Base-by-base conservation (phyloP, 2,113 vertebrate genomes). In the Maccullochella peelii region DNA sequence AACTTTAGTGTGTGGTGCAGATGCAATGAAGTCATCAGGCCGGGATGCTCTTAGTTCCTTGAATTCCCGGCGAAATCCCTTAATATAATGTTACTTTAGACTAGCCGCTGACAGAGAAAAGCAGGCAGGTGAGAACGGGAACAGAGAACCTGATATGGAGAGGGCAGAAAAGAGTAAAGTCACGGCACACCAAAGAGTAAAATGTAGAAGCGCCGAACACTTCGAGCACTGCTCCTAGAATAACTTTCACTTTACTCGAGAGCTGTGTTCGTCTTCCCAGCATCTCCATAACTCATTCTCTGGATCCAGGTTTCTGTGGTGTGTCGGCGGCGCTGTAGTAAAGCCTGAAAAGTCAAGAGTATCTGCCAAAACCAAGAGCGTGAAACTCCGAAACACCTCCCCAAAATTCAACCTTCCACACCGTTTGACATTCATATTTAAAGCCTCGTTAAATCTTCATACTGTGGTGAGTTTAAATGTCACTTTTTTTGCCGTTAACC, bases 381-480 rank as follows among this genome's bases (percentile, higher is more conserved):
- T 14, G 14, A n/a, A 67, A 38, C 9, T 58, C 40, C 2, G 5
- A 65, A 61, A 16, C 63, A 27, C 7, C 30, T 67, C 27, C 73
- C 14, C 30, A 11, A 2, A 4, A 47, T 36, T 54, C 30, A 52
- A 0, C 58, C 44, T 33, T 27, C 15, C 42, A 6, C 5, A 1
- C 23, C 7, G 0, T 58, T 8, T 62, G 52, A 72, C 78, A 49
- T 82, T 76, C 8, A 2, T 2, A 6, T 18, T 49, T 55, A 40
- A 79, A 85, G 20, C 49, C 77, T 66, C 1, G 42, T 75, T 67
- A 83, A 75, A 70, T 44, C n/a, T 6, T 58, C 16, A 11, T 6
- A 58, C 23, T 33, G 61, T 4, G 33, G 27, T 40, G 38, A 15
- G 74, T 82, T 79, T 69, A 79, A 82, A 82, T 44, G 74, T 71